Evolutionary conservation across 2,888 invertebrate species (phyloP).

Genomic region (Napeogenes inachia): DNA sequence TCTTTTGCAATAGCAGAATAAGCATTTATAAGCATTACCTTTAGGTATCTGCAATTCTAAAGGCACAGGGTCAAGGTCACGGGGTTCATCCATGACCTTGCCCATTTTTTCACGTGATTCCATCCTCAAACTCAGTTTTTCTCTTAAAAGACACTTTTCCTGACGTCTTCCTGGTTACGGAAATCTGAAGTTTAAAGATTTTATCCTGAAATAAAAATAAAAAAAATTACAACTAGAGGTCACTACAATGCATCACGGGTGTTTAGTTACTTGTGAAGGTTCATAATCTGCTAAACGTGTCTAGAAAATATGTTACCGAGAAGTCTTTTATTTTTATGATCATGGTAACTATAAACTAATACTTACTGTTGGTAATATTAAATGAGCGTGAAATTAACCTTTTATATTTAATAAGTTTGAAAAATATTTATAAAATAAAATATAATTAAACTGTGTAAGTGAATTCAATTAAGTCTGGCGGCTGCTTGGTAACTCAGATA

Average conservation of each 20-base stretch:
- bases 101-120: slow-evolving; percentile 68
- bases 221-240: background rate
- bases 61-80: slow-evolving; percentile 35
- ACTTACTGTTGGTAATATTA: too few relatives aligned
- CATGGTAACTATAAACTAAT: too few relatives aligned
- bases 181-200: slow-evolving; percentile 37
- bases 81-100: slow-evolving; percentile 33
- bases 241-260: background rate
- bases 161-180: slow-evolving; percentile 52
- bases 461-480: too few relatives aligned
- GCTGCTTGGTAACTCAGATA: too few relatives aligned
- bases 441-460: too few relatives aligned
- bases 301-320: too few relatives aligned
- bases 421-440: too few relatives aligned
- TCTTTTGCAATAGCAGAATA: background rate
- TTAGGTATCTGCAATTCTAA: slow-evolving; percentile 40
- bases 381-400: too few relatives aligned
- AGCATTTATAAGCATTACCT: slow-evolving; percentile 24
- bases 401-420: too few relatives aligned
- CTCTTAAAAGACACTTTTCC: slow-evolving; percentile 67
- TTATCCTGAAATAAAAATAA: slow-evolving; percentile 41
- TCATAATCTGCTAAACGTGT: too few relatives aligned
- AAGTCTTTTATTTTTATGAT: too few relatives aligned
- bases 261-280: background rate
- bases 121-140: slow-evolving; percentile 61